Percentiles rank a stretch among this genome's conserved stretches.
These are phyloP conservation scores for Homarus americanus DNA, from an alignment of 1,140 invertebrate genomes.

Conservation along the genomic window DNA sequence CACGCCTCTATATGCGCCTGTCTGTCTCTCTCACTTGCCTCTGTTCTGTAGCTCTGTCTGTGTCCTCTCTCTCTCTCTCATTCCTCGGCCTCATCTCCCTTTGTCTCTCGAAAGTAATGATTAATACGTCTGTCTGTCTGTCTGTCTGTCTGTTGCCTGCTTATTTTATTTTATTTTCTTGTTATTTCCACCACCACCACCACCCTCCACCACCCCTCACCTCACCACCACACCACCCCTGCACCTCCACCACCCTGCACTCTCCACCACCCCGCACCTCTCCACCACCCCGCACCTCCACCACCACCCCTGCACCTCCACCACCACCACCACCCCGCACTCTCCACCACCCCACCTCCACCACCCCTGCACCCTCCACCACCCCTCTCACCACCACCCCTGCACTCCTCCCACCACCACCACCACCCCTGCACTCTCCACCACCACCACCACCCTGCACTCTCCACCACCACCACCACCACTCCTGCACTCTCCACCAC, in stretches of 20 bases:
- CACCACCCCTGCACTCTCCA: not conserved
- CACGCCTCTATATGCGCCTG: not conserved
- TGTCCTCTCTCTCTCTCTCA: conserved; percentile 12
- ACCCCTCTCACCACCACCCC: too few relatives aligned
- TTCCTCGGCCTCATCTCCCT: not conserved
- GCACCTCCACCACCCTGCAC: not conserved
- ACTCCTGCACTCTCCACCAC: too few relatives aligned
- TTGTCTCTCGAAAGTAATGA: too few relatives aligned
- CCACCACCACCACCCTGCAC: too few relatives aligned
- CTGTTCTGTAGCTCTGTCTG: too few relatives aligned
- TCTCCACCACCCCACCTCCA: not conserved
- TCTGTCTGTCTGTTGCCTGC: not conserved
- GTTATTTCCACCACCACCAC: too few relatives aligned
- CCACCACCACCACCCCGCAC: not conserved
- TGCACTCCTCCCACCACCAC: too few relatives aligned
- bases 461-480: too few relatives aligned
- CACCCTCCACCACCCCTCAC: not conserved
- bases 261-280: too few relatives aligned
- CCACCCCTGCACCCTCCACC: not conserved
- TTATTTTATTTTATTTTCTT: too few relatives aligned
- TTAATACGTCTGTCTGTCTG: not conserved
- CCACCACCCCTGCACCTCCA: not conserved
- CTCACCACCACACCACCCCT: not conserved
- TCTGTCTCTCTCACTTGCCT: too few relatives aligned
- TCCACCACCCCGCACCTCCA: not conserved